phyloP scores from a whole-genome alignment of 37 sponge, comb jelly and placozoan species.

The Cliona cf. orientalis region DNA sequence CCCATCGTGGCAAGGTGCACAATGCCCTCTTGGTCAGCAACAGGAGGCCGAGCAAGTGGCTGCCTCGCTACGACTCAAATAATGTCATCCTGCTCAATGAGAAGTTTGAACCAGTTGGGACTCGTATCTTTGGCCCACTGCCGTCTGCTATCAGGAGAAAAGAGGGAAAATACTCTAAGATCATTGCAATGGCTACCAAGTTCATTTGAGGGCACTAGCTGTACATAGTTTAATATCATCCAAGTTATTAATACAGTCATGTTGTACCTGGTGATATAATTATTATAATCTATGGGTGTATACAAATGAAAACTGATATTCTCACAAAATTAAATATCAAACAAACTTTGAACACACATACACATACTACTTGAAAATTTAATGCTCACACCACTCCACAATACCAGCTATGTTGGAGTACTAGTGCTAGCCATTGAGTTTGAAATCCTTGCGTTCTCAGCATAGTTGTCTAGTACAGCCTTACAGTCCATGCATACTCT shows the following conservation, averaged over 20 bases:
- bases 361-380: no score
- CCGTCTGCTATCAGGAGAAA: constrained; percentile 57
- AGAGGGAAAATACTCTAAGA: constrained; percentile 59
- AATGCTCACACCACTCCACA: no score
- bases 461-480: constrained; percentile 17
- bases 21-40: constrained; percentile 77
- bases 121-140: constrained; percentile 69
- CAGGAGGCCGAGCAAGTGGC: constrained; percentile 46
- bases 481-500: constrained; percentile 66
- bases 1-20: constrained; percentile 70
- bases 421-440: no score
- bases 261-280: neutral
- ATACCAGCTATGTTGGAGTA: no score
- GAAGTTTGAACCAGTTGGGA: constrained; percentile 78
- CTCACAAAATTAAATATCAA: no score
- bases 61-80: constrained; percentile 64
- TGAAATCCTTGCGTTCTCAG: no score
- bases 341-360: no score
- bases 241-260: neutral
- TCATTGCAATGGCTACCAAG: constrained; percentile 60
- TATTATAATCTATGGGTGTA: neutral
- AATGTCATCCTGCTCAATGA: constrained; percentile 69
- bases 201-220: constrained; percentile 48
- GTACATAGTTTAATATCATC: neutral
- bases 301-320: no score